phyloP scores from a whole-genome alignment of 1,140 invertebrate species.

The Drosophila guanche region DNA sequence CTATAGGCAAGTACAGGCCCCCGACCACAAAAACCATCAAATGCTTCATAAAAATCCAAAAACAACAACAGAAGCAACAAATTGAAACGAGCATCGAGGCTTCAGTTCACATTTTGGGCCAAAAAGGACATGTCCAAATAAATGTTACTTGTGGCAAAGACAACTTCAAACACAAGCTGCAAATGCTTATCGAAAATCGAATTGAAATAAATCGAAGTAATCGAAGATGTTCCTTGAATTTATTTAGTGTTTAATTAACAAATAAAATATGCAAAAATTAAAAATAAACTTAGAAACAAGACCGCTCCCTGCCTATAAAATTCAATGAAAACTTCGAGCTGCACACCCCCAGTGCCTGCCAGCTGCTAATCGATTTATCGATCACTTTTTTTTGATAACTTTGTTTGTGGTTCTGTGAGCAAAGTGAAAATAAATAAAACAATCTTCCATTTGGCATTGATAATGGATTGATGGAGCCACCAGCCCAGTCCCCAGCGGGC shows the following conservation, averaged over 20 bases:
- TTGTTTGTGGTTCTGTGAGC: constrained; percentile 1
- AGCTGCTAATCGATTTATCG: constrained; percentile 65
- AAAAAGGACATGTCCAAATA: too few relatives aligned
- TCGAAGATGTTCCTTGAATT: too few relatives aligned
- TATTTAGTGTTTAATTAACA: too few relatives aligned
- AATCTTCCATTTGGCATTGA: constrained; percentile 34
- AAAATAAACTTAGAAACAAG: too few relatives aligned
- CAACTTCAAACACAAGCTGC: too few relatives aligned
- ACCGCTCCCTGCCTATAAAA: too few relatives aligned
- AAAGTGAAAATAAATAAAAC: constrained; percentile 27
- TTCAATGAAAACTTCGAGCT: constrained; percentile 5
- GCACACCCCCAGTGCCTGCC: constrained; percentile 10
- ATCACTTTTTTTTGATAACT: constrained; percentile 62
- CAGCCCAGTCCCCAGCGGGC: neutral
- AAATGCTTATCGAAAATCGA: too few relatives aligned
- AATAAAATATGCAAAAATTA: too few relatives aligned
- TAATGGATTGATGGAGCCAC: constrained; percentile 45
- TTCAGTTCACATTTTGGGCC: too few relatives aligned
- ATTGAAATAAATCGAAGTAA: too few relatives aligned
- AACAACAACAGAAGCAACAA: constrained; percentile 5
- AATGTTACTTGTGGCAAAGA: too few relatives aligned
- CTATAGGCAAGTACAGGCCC: constrained; percentile 20
- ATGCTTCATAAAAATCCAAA: constrained; percentile 52
- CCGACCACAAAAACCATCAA: constrained; percentile 37
- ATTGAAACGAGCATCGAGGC: constrained; percentile 17